Base-by-base conservation (phyloP, 1,140 invertebrate genomes). In the Drosophila insularis region DNA sequence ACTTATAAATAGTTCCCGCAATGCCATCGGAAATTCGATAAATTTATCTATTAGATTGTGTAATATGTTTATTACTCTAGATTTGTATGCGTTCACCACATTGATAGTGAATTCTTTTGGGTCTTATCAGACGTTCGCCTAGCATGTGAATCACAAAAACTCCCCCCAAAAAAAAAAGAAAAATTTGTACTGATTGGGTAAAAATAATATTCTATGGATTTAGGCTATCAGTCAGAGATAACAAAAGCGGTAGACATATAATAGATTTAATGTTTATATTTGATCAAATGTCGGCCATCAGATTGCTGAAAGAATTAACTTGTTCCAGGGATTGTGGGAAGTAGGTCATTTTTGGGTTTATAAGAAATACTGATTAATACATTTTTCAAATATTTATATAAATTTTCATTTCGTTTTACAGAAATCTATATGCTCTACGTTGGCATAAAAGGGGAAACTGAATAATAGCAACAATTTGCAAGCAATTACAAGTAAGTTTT, bases 391-490 rank as follows among this genome's bases (percentile, higher is more conserved):
- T 50, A 53, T 39, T 53, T 27, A 32, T 76, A 31, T 56, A n/a
- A 32, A 31, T 61, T 54, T 54, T 14, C 4, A 10, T 56, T 70
- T 19, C 32, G 56, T 66, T 31, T 68, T 85, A 35, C 74, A 85
- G 81, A 85, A 39, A 81, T 69, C 64, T 60, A 17, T 67, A 78
- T 71, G 67, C 77, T 68, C 53, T 23, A 19, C 14, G 31, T 32
- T 14, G 67, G 50, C 78, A 77, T 74, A 71, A 53, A 58, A 61
- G 65, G 66, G 74, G 78, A 86, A 86, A 74, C 73, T 74, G 55
- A 21, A 4, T 40, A 14, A 6, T 31, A n/a, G 6, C 8, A 23
- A 17, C 8, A 14, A 43, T 19, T 14, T 27, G 14, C 17, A n/a
- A 63, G 11, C 27, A 62, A 56, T 61, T 65, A 43, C 39, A 53